Percentiles rank a stretch among this genome's conserved stretches.
Conservation (phyloP, 2,888 invertebrate species). For the Pristionchus exspectatus region DNA sequence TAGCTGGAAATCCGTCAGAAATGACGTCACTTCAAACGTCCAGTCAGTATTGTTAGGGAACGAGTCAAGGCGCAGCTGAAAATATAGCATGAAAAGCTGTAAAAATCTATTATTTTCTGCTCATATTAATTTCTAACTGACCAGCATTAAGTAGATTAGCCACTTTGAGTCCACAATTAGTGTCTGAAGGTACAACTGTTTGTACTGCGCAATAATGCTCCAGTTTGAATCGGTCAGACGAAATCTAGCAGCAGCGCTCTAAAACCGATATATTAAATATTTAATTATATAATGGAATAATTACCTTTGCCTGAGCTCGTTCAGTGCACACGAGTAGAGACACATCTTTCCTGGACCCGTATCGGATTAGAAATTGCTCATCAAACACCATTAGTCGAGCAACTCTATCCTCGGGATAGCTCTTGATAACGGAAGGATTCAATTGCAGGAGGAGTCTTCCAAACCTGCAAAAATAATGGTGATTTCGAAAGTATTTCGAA, state of each 20-base stretch:
- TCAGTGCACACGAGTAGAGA: not conserved
- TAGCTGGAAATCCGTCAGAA: not conserved
- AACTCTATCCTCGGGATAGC: not conserved
- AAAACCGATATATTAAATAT: not conserved
- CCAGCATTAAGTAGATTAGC: not conserved
- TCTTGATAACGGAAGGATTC: not conserved
- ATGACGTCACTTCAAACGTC: not conserved
- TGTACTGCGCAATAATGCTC: not conserved
- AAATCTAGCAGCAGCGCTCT: not conserved
- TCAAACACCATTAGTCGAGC: not conserved
- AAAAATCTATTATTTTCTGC: not conserved
- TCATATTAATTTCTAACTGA: not conserved
- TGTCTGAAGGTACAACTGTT: not conserved
- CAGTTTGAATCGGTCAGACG: not conserved
- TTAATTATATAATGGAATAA: not conserved
- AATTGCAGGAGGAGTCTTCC: not conserved
- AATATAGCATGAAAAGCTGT: too few species aligned
- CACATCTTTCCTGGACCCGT: not conserved
- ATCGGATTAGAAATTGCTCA: not conserved
- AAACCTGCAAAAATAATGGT: not conserved
- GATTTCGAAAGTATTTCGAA: not conserved
- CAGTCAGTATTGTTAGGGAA: not conserved
- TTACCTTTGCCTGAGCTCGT: not conserved
- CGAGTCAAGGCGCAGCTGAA: not conserved
- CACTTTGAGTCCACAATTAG: not conserved